Evolutionary conservation across 2,113 vertebrate genomes (phyloP).

Genomic region (Vidua chalybeata): DNA sequence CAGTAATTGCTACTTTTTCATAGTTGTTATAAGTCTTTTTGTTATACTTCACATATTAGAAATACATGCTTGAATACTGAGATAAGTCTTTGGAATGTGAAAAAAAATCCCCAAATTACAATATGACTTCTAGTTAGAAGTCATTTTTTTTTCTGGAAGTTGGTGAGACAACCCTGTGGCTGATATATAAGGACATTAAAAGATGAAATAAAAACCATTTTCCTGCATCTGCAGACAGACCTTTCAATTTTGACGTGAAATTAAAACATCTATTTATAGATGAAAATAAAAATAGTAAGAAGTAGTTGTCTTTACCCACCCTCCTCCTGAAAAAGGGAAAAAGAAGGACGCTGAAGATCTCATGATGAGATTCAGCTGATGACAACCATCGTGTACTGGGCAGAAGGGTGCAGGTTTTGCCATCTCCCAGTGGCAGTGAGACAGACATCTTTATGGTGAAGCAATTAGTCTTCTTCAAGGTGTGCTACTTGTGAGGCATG

Average conservation of each 20-base stretch:
- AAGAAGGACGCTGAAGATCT: background rate
- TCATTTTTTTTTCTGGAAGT: background rate
- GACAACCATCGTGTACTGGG: background rate
- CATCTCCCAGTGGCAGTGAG: background rate
- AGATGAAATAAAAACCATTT: background rate
- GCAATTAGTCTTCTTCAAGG: background rate
- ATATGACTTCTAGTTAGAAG: background rate
- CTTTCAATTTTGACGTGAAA: background rate
- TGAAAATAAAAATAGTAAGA: background rate
- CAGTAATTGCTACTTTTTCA: conserved; percentile 24
- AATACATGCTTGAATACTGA: background rate
- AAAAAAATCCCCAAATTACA: background rate
- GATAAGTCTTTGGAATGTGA: background rate
- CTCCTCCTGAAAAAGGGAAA: background rate
- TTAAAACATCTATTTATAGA: background rate
- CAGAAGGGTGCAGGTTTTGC: background rate
- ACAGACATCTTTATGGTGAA: background rate
- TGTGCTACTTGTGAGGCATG: background rate
- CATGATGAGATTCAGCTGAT: fast-evolving
- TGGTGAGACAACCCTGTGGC: fast-evolving
- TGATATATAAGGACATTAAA: background rate
- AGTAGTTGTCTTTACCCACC: background rate
- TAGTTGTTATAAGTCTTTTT: conserved; percentile 24
- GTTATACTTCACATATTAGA: conserved; percentile 28
- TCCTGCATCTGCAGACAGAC: background rate